A percentile compares a stretch with the other conserved stretches of the same genome.
Evolutionary conservation across 2,113 vertebrate species (phyloP).

Genomic region (Gobiocypris rarus): DNA sequence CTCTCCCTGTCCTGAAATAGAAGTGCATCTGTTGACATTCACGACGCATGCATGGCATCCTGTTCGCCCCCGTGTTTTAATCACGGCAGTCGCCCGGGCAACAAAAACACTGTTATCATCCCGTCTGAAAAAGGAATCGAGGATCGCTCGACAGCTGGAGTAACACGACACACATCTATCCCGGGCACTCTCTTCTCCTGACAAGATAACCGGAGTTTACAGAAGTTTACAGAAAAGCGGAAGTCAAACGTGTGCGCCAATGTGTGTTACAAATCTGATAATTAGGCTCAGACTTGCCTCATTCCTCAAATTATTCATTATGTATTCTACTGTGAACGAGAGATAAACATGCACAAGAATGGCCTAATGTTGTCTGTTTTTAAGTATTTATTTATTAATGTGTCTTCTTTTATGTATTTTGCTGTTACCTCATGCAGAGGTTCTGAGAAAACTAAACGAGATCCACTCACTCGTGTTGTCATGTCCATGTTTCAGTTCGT

Average conservation of each 20-base stretch:
- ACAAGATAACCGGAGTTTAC: background rate
- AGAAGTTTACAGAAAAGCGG: no score
- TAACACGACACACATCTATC: constrained; percentile 33
- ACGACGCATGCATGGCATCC: constrained; percentile 48
- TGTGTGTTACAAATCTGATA: background rate
- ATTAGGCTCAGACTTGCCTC: background rate
- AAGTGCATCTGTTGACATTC: constrained; percentile 61
- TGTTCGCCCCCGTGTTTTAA: constrained; percentile 46
- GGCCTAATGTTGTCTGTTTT: background rate
- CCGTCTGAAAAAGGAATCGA: constrained; percentile 53
- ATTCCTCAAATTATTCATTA: background rate
- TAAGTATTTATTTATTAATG: background rate
- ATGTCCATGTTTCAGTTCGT: background rate
- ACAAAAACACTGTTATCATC: constrained; percentile 57
- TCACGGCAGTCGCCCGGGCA: constrained; percentile 47
- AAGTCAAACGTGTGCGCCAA: background rate
- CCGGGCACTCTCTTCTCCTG: background rate
- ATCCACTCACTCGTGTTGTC: background rate
- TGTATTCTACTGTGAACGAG: background rate
- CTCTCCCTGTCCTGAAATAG: constrained; percentile 55
- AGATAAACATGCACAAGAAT: background rate
- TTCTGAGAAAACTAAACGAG: background rate
- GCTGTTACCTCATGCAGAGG: background rate
- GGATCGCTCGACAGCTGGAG: constrained; percentile 49
- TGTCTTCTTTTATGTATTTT: background rate